Percentiles rank a stretch among this genome's conserved stretches.
phyloP scores from a whole-genome alignment of 2,797 vertebrate species.

The Pangasius macronema region DNA sequence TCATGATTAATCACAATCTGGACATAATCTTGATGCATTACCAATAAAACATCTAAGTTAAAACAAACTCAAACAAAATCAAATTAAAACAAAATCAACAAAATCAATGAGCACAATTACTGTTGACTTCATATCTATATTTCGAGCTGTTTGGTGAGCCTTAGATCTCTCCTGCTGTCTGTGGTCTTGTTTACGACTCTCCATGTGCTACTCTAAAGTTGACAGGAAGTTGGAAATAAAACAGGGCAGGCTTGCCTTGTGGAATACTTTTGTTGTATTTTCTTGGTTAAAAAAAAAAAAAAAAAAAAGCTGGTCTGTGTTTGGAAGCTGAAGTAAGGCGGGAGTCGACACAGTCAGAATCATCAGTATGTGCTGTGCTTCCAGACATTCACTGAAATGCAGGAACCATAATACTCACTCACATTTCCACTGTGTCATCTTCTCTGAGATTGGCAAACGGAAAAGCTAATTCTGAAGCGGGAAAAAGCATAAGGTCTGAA shows the following conservation, averaged over 20 bases:
- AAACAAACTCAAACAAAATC: neutral
- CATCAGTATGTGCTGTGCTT: neutral
- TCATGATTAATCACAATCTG: neutral
- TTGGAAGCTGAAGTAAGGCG: constrained; percentile 19
- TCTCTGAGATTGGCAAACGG: neutral
- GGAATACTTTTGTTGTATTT: neutral
- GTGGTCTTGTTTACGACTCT: neutral
- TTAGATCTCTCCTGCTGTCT: no score
- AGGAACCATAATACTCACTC: constrained; percentile 11
- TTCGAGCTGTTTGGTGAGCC: neutral
- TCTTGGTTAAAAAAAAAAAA: neutral
- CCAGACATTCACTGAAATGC: constrained; percentile 9
- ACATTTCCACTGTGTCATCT: neutral
- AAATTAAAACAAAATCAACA: neutral
- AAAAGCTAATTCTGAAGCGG: neutral
- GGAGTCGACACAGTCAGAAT: constrained; percentile 17
- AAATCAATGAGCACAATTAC: no score
- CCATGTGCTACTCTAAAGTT: constrained; percentile 19
- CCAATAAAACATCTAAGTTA: neutral
- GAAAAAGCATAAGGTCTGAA: neutral
- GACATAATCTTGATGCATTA: neutral
- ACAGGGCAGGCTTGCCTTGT: neutral
- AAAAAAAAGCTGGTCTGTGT: constrained; percentile 40
- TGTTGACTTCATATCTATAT: neutral
- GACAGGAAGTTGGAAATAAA: neutral